phyloP scores from a whole-genome alignment of 2,113 vertebrate species.

The Lynx canadensis region DNA sequence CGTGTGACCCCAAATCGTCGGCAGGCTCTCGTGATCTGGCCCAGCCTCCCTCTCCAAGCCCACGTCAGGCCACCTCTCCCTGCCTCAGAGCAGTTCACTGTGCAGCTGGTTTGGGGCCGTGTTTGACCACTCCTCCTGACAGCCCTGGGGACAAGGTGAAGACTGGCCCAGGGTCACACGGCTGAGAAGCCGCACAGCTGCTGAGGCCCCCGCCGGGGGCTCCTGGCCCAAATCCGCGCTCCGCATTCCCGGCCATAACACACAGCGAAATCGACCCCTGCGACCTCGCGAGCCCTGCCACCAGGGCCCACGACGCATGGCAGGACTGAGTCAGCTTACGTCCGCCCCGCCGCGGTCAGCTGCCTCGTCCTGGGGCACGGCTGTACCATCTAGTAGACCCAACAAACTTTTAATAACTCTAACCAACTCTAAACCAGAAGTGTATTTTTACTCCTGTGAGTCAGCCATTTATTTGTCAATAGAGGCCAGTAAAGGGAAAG shows the following conservation, averaged over 20 bases:
- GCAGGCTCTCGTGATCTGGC: accelerated
- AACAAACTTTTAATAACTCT: slow-evolving; percentile 57
- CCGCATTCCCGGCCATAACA: too few species aligned
- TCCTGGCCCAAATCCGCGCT: accelerated
- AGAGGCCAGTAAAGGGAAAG: not conserved
- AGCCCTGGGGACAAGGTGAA: not conserved
- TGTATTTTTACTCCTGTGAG: slow-evolving; percentile 48
- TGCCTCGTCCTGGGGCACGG: not conserved
- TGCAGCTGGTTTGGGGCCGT: not conserved
- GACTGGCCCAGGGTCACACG: not conserved
- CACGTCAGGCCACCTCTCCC: not conserved
- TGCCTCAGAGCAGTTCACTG: accelerated
- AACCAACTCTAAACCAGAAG: not conserved
- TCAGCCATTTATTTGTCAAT: slow-evolving; percentile 53
- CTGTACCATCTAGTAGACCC: slow-evolving; percentile 32
- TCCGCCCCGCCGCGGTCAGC: not conserved
- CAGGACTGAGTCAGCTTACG: not conserved
- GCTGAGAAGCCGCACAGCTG: not conserved
- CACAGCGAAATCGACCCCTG: not conserved
- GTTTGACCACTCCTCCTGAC: not conserved
- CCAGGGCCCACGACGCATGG: not conserved
- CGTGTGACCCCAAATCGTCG: accelerated
- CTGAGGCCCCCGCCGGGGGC: not conserved
- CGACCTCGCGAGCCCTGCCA: not conserved
- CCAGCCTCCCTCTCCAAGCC: not conserved